These are phyloP conservation scores for Lepetodrilus schrolli DNA, from an alignment of 2,888 invertebrate species.

Conservation along the genomic window DNA sequence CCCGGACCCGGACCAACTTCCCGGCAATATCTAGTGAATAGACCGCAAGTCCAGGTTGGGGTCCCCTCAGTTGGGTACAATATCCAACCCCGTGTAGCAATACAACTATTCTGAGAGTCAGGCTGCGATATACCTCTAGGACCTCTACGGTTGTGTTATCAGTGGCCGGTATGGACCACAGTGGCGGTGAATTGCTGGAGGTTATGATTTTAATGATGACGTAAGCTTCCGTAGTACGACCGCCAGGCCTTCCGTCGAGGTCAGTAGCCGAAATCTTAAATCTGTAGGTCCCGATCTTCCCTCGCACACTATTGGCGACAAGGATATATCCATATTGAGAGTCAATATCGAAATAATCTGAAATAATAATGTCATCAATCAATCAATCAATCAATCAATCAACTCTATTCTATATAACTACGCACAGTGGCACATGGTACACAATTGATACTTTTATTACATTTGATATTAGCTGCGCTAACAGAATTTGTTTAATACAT, in stretches of 20 bases:
- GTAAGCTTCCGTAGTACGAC: constrained; percentile 76
- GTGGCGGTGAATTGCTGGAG: constrained; percentile 82
- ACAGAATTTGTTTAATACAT: no score
- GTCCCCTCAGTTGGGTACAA: no score
- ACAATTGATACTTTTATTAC: no score
- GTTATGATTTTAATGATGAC: constrained; percentile 80
- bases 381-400: no score
- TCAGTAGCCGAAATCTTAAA: constrained; percentile 86
- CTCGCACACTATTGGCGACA: constrained; percentile 83
- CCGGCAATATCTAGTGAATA: no score
- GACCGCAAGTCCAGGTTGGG: no score
- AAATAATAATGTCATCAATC: no score
- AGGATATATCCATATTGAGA: constrained; percentile 87
- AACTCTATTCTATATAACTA: no score
- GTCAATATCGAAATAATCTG: constrained; percentile 86
- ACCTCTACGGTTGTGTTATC: constrained; percentile 87
- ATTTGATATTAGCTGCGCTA: no score
- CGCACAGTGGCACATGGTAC: no score
- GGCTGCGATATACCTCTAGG: constrained; percentile 82
- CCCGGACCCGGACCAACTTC: no score
- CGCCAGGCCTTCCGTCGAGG: constrained; percentile 78
- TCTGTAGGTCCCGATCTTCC: constrained; percentile 79
- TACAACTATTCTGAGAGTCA: not conserved
- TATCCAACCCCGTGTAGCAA: no score
- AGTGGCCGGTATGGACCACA: constrained; percentile 85